Conservation (phyloP, 2,113 vertebrate genomes). For the Istiophorus platypterus region DNA sequence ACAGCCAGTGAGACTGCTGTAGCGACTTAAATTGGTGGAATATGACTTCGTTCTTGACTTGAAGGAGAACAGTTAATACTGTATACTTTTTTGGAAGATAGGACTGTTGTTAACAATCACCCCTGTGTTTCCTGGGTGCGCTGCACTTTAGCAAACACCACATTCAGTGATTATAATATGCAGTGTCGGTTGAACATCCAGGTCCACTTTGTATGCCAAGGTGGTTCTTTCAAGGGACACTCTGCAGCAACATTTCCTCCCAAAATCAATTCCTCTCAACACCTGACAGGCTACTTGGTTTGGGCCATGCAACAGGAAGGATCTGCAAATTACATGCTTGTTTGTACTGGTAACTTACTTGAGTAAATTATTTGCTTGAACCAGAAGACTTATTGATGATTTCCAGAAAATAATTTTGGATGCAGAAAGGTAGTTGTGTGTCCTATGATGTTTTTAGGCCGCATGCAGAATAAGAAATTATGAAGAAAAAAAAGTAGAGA, state of each 20-base stretch:
- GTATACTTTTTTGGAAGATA: slow-evolving; percentile 10
- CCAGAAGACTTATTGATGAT: neutral
- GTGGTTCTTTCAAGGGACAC: slow-evolving; percentile 34
- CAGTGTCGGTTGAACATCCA: slow-evolving; percentile 56
- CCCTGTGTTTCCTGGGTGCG: slow-evolving; percentile 10
- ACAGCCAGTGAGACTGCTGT: slow-evolving; percentile 23
- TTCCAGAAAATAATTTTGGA: neutral
- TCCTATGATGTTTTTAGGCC: neutral
- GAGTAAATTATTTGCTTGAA: neutral
- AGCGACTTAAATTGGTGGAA: slow-evolving; percentile 43
- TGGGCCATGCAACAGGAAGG: neutral
- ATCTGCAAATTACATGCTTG: slow-evolving; percentile 1
- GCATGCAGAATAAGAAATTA: neutral
- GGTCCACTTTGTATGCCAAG: slow-evolving; percentile 36
- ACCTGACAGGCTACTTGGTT: neutral
- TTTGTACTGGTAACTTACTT: neutral
- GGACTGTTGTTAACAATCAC: slow-evolving; percentile 17
- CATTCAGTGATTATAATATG: slow-evolving; percentile 47
- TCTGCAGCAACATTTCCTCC: slow-evolving; percentile 55
- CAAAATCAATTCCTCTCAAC: slow-evolving; percentile 46
- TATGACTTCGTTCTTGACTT: slow-evolving; percentile 53
- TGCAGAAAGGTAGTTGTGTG: neutral
- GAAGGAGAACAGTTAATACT: slow-evolving; percentile 37
- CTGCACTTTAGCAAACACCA: slow-evolving; percentile 47
- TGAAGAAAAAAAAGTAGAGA: neutral